Evolutionary conservation across 2,888 invertebrate genomes (phyloP).

Genomic region (Rhopalosiphum nymphaeae): DNA sequence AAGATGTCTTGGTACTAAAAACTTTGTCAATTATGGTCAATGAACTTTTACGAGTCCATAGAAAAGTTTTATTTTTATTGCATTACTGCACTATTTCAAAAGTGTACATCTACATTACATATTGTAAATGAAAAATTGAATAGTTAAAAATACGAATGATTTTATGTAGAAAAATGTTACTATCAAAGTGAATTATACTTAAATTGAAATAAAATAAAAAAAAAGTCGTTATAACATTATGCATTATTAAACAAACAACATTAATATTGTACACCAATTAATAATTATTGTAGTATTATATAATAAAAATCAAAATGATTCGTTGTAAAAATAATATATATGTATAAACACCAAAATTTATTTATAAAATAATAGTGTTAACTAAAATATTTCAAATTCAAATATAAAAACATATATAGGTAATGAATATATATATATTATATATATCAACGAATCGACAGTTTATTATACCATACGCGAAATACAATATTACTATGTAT

Average conservation of each 20-base stretch:
- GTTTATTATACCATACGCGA: not conserved
- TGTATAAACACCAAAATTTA: not conserved
- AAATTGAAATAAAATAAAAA: not conserved
- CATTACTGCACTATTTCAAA: slow-evolving; percentile 4
- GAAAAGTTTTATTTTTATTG: slow-evolving; percentile 50
- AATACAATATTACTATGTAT: not conserved
- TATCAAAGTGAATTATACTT: not conserved
- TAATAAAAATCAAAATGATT: not conserved
- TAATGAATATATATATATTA: no score
- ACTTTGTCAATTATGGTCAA: slow-evolving; percentile 51
- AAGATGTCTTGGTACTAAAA: slow-evolving; percentile 43
- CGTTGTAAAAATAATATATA: not conserved
- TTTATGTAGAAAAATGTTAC: slow-evolving; percentile 4
- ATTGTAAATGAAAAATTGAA: slow-evolving; percentile 21
- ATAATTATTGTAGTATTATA: not conserved
- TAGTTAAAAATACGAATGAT: not conserved
- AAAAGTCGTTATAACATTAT: not conserved
- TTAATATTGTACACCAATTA: not conserved
- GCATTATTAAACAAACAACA: slow-evolving; percentile 18
- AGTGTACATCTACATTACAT: not conserved
- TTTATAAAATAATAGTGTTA: not conserved
- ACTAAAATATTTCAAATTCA: not conserved
- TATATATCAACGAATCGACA: not conserved
- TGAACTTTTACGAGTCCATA: slow-evolving; percentile 26
- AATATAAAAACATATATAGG: not conserved